Evolutionary conservation across 1,140 invertebrate genomes (phyloP).

Genomic region (Leptestheria dahalacensis): DNA sequence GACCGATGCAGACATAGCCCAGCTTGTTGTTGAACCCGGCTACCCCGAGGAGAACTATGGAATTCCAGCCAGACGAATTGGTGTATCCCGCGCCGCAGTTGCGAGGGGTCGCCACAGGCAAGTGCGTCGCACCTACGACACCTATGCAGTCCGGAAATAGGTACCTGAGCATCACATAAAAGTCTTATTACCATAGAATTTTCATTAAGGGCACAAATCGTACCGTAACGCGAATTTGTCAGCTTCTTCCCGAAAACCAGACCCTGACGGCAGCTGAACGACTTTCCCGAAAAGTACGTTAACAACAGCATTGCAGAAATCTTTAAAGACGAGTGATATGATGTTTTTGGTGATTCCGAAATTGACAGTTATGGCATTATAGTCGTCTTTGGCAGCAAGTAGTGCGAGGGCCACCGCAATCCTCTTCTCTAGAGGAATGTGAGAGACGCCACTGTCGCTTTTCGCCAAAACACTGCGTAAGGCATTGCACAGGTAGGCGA

Average conservation of each 20-base stretch:
- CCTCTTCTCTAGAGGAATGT: conserved; percentile 13
- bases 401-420: conserved; percentile 8
- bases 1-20: conserved; percentile 15
- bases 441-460: background rate
- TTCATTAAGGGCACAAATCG: background rate
- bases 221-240: conserved; percentile 13
- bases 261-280: conserved; percentile 14
- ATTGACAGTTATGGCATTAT: conserved; percentile 3
- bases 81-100: conserved; percentile 12
- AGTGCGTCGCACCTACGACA: conserved; percentile 13
- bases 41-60: conserved; percentile 13
- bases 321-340: conserved; percentile 10
- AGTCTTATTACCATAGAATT: background rate
- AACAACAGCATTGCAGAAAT: conserved; percentile 14
- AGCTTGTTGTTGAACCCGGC: conserved; percentile 12
- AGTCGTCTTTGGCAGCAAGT: conserved; percentile 13
- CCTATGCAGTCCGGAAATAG: conserved; percentile 12
- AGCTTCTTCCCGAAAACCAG: conserved; percentile 14
- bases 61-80: conserved; percentile 14
- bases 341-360: conserved; percentile 13
- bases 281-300: conserved; percentile 12
- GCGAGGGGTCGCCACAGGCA: conserved; percentile 14
- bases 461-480: conserved; percentile 9
- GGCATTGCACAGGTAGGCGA: conserved; percentile 11
- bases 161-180: background rate